Base-by-base conservation (phyloP, 2,113 vertebrate genomes). In the Lasiurus borealis region DNA sequence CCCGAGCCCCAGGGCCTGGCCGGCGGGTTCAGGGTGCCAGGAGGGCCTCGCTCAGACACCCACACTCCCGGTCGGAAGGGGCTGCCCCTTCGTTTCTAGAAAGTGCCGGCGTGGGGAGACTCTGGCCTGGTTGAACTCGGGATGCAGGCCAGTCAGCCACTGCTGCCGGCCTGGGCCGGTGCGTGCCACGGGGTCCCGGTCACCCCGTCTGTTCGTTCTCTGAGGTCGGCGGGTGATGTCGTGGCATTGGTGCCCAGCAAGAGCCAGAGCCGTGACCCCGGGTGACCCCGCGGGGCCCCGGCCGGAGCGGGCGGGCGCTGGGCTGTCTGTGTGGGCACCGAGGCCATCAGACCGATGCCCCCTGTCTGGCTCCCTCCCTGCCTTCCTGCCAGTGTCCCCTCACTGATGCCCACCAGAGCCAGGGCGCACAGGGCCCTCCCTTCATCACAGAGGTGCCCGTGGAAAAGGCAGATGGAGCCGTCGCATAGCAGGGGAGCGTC, bases 141-240 rank as follows among this genome's bases (percentile, higher is more conserved):
- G 69, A 15, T 75, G 80, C 27, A 2, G 81, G 84, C 29, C 40
- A 6, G 19, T 48, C 23, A 14, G 27, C 77, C 3, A 15, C 46
- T 5, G 40, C 40, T 5, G 23, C 1, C 0, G 4, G 19, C 52
- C 13, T 16, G 36, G 11, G 64, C 9, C 15, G 23, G 6, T 4
- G 46, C 52, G 16, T 29, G n/a, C 1, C 5, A 52, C 10, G 3
- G 1, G 2, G 4, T 6, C 66, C 3, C 0, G 19, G n/a, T 31
- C 21, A 1, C n/a, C 44, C 21, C 6, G 29, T 52, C 44, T 5
- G 1, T 2, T 5, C 12, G 54, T 34, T 12, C 52, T 76, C 34
- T 0, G 10, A 34, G 15, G 66, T 31, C 18, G 21, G 40, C 52
- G 75, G 31, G 57, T 29, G 71, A 2, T 0, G 15, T 18, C 3